These are phyloP conservation scores for Leucania comma DNA, from an alignment of 2,888 invertebrate species.

Conservation along the genomic window DNA sequence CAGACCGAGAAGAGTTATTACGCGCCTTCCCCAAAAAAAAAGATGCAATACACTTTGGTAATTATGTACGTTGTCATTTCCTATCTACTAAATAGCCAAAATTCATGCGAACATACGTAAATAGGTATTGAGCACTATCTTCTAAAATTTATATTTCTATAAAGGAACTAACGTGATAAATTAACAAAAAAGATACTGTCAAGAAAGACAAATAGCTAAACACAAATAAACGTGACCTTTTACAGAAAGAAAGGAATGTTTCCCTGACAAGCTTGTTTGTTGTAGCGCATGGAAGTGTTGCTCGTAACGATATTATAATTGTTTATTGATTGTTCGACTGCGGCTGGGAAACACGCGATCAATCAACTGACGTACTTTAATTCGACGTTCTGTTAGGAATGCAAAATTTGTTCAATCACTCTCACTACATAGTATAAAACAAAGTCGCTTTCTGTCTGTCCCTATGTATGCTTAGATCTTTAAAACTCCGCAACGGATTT, in stretches of 20 bases:
- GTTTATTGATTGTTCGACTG: constrained; percentile 56
- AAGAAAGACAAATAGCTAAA: constrained; percentile 25
- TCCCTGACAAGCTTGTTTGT: constrained; percentile 27
- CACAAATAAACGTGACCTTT: constrained; percentile 30
- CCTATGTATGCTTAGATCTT: no score
- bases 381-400: constrained; percentile 16
- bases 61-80: neutral
- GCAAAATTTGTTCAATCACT: neutral
- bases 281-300: constrained; percentile 19
- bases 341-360: constrained; percentile 43
- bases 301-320: constrained; percentile 63
- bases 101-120: neutral
- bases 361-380: constrained; percentile 40
- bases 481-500: no score
- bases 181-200: constrained; percentile 5
- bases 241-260: constrained; percentile 22
- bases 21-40: no score
- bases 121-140: neutral
- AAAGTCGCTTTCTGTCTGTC: no score
- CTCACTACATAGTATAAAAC: no score
- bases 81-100: neutral
- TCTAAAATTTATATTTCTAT: neutral
- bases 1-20: no score
- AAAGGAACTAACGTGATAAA: neutral
- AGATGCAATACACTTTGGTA: no score